Evolutionary conservation across 1,140 invertebrate species (phyloP).

Genomic region (Berghia stephanieae): DNA sequence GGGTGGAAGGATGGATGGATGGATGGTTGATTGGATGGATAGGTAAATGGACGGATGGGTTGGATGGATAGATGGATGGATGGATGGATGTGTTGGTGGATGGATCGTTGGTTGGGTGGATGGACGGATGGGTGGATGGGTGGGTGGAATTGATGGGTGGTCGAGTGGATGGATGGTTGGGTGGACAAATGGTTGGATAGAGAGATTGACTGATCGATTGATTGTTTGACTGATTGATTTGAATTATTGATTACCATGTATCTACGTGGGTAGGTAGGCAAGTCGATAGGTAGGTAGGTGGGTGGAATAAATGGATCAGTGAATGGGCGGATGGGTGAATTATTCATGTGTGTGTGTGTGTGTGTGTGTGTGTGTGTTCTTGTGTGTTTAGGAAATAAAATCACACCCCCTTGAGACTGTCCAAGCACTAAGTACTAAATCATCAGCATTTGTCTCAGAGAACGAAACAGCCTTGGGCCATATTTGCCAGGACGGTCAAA

Average conservation of each 20-base stretch:
- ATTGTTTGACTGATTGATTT: neutral
- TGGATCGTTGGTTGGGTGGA: too few relatives aligned
- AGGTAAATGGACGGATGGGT: too few relatives aligned
- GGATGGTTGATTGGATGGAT: too few relatives aligned
- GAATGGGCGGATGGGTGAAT: neutral
- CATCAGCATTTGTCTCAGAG: too few relatives aligned
- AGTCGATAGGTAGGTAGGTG: neutral
- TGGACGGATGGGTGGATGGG: too few relatives aligned
- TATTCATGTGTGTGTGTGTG: conserved; percentile 15
- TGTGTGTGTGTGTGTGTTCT: conserved; percentile 38
- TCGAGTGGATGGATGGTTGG: neutral
- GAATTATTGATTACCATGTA: neutral
- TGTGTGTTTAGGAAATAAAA: conserved; percentile 41
- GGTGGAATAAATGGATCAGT: too few relatives aligned
- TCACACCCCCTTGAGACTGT: too few relatives aligned
- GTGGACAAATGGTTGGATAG: neutral
- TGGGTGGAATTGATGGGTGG: neutral
- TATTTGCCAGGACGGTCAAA: conserved; percentile 27
- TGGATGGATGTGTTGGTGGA: too few relatives aligned
- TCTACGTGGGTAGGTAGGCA: neutral
- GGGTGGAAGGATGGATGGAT: too few relatives aligned
- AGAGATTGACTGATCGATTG: neutral
- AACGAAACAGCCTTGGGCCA: conserved; percentile 32
- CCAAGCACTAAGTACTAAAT: too few relatives aligned
- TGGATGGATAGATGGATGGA: too few relatives aligned